Evolutionary conservation across 1,140 invertebrate species (phyloP), one percentile per base, ranked within the genome.

Genomic region (Papilio polyxenes): DNA sequence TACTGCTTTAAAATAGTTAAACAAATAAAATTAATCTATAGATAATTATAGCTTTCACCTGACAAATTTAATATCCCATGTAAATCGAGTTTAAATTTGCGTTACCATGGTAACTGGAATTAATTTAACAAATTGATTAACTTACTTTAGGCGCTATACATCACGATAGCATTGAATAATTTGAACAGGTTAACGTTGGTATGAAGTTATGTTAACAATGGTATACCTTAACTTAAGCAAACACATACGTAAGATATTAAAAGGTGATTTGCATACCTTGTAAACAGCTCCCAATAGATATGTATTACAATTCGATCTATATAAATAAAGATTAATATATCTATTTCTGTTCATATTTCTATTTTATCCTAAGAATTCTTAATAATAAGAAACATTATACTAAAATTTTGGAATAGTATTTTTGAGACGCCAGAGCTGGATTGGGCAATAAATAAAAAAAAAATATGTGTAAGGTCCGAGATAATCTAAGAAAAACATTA

Each of bases 101-200:
- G 62, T 65, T 65, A 13, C 62, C 62, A 65, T 65, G 62, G 62
- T 65, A 11, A 65, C 62, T 13, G 3, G 23, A 65, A 65, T 65
- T 65, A 65, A 65, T 23, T 65, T 20, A 65, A 65, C 62, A 20
- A 65, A 65, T 65, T 65, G 20, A 65, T 65, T 65, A 65, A 65
- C 62, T 65, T 62, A n/a, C 59, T n/a, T 23, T 2, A 23, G 62
- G 23, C 23, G 53, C 53, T 17, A 62, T 65, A 65, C 62, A 31
- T 65, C 62, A 23, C 10, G 20, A 23, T 65, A 65, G 62, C 31
- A 31, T 65, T 65, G 31, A 31, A 65, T 65, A 17, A 56, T 65
- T 65, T 65, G 62, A 20, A 62, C 7, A 20, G 9, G 23, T 65
- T 31, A 23, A 23, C 23, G 20, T n/a, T 0, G 20, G 10, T 31